Evolutionary conservation across 2,888 invertebrate genomes (phyloP).

Genomic region (Zygogramma bicolorata): DNA sequence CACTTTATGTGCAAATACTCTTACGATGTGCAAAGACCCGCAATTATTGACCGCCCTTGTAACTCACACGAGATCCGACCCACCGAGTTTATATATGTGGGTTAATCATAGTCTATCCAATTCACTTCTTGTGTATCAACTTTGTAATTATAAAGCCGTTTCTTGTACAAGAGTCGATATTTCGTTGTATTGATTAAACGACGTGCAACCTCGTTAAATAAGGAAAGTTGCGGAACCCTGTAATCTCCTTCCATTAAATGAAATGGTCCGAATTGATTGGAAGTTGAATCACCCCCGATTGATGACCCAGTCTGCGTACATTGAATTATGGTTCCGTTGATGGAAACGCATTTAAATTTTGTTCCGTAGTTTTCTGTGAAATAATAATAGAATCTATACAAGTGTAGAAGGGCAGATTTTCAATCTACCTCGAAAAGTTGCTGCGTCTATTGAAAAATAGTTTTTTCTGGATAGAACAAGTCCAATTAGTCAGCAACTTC

Average conservation of each 20-base stretch:
- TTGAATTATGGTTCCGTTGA: not conserved
- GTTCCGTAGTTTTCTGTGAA: too few species aligned
- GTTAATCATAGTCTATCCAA: not conserved
- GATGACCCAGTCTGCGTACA: too few species aligned
- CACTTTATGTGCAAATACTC: not conserved
- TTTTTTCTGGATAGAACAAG: too few species aligned
- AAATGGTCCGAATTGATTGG: not conserved
- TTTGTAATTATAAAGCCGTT: not conserved
- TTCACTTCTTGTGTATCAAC: not conserved
- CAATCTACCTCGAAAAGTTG: too few species aligned
- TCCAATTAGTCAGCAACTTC: too few species aligned
- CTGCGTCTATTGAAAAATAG: too few species aligned
- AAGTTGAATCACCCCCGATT: not conserved
- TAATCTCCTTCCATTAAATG: not conserved
- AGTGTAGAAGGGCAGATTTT: too few species aligned
- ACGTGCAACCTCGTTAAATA: not conserved
- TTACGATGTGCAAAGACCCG: not conserved
- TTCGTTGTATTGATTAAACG: constrained; percentile 5
- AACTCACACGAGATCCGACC: not conserved
- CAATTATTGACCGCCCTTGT: not conserved
- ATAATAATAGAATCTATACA: too few species aligned
- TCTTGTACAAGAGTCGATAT: not conserved
- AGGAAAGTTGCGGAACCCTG: not conserved
- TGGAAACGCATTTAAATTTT: not conserved
- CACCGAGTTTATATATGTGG: not conserved